Percentiles rank a stretch among this genome's conserved stretches.
These are phyloP conservation scores for Heliconius eleuchia DNA, from an alignment of 1,140 invertebrate species.

Conservation along the genomic window DNA sequence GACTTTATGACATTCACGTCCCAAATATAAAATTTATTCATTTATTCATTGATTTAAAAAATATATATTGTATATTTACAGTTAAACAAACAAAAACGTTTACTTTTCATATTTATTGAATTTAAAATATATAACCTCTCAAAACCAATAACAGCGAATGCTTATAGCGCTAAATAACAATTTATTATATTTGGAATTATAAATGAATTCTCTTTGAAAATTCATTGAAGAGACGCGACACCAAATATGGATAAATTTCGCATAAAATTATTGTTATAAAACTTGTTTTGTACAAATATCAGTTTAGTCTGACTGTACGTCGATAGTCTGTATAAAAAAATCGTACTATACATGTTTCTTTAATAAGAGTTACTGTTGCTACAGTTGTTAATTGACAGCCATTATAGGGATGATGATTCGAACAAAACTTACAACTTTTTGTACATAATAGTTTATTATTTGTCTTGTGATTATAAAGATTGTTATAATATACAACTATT, in stretches of 20 bases:
- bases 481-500: no score
- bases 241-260: slow-evolving; percentile 27
- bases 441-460: not conserved
- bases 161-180: slow-evolving; percentile 7
- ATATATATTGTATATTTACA: not conserved
- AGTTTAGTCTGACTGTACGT: not conserved
- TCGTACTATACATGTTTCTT: not conserved
- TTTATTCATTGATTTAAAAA: not conserved
- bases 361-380: not conserved
- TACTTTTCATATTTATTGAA: not conserved
- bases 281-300: slow-evolving; percentile 12
- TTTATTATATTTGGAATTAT: slow-evolving; percentile 9
- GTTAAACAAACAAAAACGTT: not conserved
- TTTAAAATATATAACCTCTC: not conserved
- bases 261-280: slow-evolving; percentile 27
- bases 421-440: not conserved
- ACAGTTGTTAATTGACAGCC: not conserved
- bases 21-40: slow-evolving; percentile 2
- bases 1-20: not conserved
- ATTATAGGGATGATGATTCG: not conserved
- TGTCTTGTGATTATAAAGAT: no score
- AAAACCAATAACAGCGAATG: not conserved
- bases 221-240: slow-evolving; percentile 7
- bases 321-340: not conserved
- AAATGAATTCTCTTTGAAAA: slow-evolving; percentile 13